phyloP scores from a whole-genome alignment of 2,797 vertebrate genomes.

The Notolepis coatsorum region DNA sequence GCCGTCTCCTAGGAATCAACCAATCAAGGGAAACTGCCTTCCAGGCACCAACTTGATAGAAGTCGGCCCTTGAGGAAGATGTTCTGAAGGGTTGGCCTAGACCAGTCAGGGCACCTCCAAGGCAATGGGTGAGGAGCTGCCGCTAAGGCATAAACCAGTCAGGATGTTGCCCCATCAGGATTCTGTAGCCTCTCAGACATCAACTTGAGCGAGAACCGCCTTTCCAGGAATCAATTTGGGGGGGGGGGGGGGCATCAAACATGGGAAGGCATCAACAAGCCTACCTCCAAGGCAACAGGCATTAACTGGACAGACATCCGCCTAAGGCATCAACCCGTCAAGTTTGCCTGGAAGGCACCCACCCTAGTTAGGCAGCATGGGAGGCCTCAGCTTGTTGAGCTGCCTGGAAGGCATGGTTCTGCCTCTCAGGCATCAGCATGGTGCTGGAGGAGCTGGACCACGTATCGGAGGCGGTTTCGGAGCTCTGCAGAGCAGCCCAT shows the following conservation, averaged over 20 bases:
- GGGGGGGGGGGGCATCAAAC: neutral
- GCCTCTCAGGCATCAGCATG: constrained; percentile 79
- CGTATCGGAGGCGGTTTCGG: constrained; percentile 88
- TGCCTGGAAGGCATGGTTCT: constrained; percentile 26
- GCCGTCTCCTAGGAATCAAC: constrained; percentile 41
- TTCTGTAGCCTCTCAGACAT: too few relatives aligned
- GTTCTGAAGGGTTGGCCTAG: constrained; percentile 48
- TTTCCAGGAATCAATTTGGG: too few relatives aligned
- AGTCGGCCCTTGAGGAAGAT: constrained; percentile 11
- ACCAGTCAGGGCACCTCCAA: constrained; percentile 44
- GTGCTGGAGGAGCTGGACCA: constrained; percentile 92
- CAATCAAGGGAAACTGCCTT: too few relatives aligned
- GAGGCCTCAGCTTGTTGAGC: too few relatives aligned
- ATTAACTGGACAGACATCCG: too few relatives aligned
- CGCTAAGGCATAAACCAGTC: constrained; percentile 1
- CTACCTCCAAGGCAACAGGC: too few relatives aligned
- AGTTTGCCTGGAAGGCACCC: constrained; percentile 43
- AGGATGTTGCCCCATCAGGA: too few relatives aligned
- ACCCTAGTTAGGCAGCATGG: constrained; percentile 38
- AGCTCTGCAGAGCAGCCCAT: constrained; percentile 92
- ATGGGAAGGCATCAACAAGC: too few relatives aligned
- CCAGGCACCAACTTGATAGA: constrained; percentile 25
- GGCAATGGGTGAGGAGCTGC: too few relatives aligned
- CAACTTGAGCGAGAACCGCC: too few relatives aligned
- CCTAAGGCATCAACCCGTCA: constrained; percentile 42